Evolutionary conservation across 2,797 vertebrate species (phyloP).

Genomic region (Vireo griseus): DNA sequence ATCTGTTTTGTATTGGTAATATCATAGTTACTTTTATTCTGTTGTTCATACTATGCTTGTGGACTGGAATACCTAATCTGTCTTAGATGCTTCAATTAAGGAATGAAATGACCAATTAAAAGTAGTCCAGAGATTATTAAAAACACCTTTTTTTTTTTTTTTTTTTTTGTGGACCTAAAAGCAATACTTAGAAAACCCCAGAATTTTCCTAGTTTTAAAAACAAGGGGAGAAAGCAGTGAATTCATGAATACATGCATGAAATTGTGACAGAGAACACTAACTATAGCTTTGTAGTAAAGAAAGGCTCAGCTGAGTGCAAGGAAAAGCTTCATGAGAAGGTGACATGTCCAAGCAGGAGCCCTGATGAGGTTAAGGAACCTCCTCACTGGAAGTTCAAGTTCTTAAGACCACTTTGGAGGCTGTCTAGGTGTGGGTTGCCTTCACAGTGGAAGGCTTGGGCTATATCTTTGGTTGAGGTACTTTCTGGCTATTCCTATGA

Average conservation of each 20-base stretch:
- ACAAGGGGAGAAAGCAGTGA: not conserved
- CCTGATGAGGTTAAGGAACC: not conserved
- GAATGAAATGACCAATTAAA: not conserved
- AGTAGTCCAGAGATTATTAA: not conserved
- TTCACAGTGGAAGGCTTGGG: not conserved
- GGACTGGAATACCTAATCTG: not conserved
- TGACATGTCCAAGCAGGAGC: rapidly evolving
- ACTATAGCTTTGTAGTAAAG: not conserved
- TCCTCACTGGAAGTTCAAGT: not conserved
- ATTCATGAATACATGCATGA: not conserved
- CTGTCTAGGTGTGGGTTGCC: not conserved
- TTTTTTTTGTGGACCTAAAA: not conserved
- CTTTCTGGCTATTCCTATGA: not conserved
- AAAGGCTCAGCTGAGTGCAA: not conserved
- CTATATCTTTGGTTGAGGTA: not conserved
- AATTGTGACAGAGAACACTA: not conserved
- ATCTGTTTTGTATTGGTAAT: not conserved
- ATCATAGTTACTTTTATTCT: not conserved
- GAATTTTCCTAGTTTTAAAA: not conserved
- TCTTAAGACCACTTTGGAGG: not conserved
- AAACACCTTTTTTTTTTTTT: not conserved
- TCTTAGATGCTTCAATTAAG: not conserved
- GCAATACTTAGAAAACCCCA: not conserved
- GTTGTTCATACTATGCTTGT: not conserved
- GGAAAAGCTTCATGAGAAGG: not conserved